Base-by-base conservation (phyloP, 2,113 vertebrate species). In the Polypterus senegalus region DNA sequence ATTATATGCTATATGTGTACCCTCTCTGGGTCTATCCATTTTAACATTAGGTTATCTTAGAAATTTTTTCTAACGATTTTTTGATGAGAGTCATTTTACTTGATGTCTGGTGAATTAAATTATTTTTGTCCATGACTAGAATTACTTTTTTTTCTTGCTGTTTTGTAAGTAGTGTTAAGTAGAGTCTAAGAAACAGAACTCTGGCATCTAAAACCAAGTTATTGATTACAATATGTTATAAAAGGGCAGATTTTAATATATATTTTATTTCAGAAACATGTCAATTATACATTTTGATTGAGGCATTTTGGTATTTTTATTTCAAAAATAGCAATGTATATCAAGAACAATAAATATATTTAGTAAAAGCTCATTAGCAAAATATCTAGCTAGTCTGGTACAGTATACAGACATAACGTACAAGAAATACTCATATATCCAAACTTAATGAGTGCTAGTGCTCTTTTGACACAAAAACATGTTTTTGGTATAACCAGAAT, bases 231-330 rank as follows among this genome's bases (percentile, higher is more conserved):
- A 27, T 27, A 27, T 27, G 27, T 27, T 27, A 27, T 27, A 27
- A 27, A 27, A 27, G 27, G 27, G 27, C 27, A 62, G 62, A 43
- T 54, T 52, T 64, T 44, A 10, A 11, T 8, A 45, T 60, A 46
- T 59, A 51, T 63, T 79, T 75, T 81, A 84, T 84, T 83, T 71
- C 57, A 69, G 71, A 74, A 65, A 70, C 65, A 64, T 57, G 58
- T 71, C 67, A 75, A 77, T 73, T 71, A 60, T 49, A 79, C 77
- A 78, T 58, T 68, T 74, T 60, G 66, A 69, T 62, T 63, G 59
- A 48, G 51, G 9, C 43, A 27, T 66, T 61, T 55, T 48, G 27
- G 27, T 27, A 27, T 61, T 65, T 53, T 48, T 27, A 54, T 68
- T 63, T 63, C 57, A 75, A 69, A 77, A 75, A 77, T 72, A 77